phyloP scores from a whole-genome alignment of 2,797 vertebrate genomes.

The Alectoris magna region DNA sequence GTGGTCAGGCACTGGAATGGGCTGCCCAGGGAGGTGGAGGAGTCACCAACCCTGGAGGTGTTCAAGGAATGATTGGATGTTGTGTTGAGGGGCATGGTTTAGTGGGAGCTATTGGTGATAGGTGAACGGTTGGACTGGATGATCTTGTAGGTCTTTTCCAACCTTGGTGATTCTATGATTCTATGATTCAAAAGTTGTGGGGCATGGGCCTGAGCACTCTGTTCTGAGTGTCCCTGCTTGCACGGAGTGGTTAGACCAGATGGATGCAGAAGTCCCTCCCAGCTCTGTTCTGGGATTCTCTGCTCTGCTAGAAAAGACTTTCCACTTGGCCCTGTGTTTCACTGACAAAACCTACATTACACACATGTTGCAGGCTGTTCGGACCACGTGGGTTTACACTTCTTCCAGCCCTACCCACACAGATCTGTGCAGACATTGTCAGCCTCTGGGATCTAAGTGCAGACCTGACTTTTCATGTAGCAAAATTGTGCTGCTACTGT shows the following conservation, averaged over 20 bases:
- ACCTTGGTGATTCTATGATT: too few relatives aligned
- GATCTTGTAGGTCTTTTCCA: too few relatives aligned
- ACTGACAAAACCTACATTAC: background rate
- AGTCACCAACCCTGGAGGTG: too few relatives aligned
- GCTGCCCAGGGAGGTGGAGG: too few relatives aligned
- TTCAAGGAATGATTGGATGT: too few relatives aligned
- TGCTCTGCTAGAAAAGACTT: background rate
- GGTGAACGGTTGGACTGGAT: too few relatives aligned
- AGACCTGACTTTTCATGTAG: background rate
- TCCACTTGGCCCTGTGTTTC: background rate
- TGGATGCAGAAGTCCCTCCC: background rate
- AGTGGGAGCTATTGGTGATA: too few relatives aligned
- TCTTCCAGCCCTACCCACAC: background rate
- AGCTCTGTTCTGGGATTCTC: background rate
- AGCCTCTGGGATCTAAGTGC: background rate
- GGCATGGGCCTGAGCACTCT: background rate
- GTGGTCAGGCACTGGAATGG: too few relatives aligned
- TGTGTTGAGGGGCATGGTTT: too few relatives aligned
- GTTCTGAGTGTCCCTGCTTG: background rate
- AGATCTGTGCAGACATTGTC: background rate
- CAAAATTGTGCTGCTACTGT: background rate
- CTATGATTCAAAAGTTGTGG: background rate
- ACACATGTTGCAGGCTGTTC: background rate
- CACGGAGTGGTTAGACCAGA: background rate
- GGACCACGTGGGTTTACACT: too few relatives aligned